Evolutionary conservation across 2,888 invertebrate genomes (phyloP).

Genomic region (Drosophila cognata): DNA sequence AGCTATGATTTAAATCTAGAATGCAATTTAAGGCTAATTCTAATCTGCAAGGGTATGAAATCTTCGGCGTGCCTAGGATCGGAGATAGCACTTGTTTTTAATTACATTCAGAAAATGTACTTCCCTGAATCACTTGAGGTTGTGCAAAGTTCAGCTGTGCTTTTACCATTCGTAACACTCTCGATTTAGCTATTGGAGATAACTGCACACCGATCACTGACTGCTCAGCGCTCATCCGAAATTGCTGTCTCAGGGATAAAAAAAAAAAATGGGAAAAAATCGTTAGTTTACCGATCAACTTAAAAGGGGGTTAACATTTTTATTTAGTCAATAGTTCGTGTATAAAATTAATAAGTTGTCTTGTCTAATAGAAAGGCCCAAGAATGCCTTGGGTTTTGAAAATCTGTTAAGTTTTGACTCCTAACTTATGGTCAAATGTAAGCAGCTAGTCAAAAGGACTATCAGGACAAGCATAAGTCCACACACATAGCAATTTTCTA

Average conservation of each 20-base stretch:
- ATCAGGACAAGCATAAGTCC: not conserved
- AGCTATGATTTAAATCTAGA: not conserved
- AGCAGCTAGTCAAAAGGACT: not conserved
- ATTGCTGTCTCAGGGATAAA: not conserved
- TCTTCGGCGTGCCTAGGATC: not conserved
- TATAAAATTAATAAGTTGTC: not conserved
- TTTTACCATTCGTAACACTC: slow-evolving; percentile 27
- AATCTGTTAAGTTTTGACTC: too few species aligned
- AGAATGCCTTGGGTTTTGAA: too few species aligned
- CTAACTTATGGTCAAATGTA: too few species aligned
- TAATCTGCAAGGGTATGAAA: not conserved
- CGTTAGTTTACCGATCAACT: not conserved
- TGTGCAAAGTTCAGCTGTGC: slow-evolving; percentile 42
- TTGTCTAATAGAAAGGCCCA: not conserved
- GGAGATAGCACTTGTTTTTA: slow-evolving; percentile 22
- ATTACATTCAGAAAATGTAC: slow-evolving; percentile 38
- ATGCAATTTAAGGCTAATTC: not conserved
- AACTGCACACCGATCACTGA: slow-evolving; percentile 4
- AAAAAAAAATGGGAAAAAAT: not conserved
- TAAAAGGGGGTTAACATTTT: not conserved
- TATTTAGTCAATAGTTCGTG: not conserved
- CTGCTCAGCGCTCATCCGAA: slow-evolving; percentile 6
- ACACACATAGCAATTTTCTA: not conserved
- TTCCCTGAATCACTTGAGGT: slow-evolving; percentile 31
- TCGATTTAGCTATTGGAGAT: slow-evolving; percentile 1